phyloP scores from a whole-genome alignment of 1,140 invertebrate species.

The Orchestia grillus region DNA sequence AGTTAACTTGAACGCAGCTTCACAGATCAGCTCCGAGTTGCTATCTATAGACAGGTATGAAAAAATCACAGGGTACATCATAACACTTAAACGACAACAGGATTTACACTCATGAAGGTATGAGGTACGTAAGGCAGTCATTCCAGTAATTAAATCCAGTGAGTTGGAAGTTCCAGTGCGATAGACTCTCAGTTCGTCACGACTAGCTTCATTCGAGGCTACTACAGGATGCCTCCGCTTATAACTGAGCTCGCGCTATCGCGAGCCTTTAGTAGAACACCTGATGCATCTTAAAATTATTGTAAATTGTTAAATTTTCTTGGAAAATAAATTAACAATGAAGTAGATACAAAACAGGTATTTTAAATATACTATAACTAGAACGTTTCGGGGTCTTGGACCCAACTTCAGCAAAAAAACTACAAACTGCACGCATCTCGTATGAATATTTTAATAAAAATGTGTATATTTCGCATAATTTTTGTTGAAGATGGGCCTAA shows the following conservation, averaged over 20 bases:
- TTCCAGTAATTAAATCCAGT: background rate
- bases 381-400: no score
- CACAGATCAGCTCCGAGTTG: background rate
- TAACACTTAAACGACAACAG: slow-evolving; percentile 21
- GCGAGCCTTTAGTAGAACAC: background rate
- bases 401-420: no score
- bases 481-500: no score
- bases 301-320: no score
- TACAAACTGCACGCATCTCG: no score
- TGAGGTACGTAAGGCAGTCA: slow-evolving; percentile 41
- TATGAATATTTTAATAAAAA: no score
- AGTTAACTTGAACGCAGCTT: background rate
- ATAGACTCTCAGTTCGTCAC: background rate
- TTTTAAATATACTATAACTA: no score
- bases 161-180: background rate
- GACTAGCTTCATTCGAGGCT: background rate
- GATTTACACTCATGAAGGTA: slow-evolving; percentile 39
- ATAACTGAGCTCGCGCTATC: background rate
- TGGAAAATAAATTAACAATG: no score
- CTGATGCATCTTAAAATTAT: no score
- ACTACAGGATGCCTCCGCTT: background rate
- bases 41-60: background rate
- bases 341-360: no score
- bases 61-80: background rate
- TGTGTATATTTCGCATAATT: no score